These are phyloP conservation scores for Rhabdomys dilectus DNA, from an alignment of 2,113 vertebrate species.

Conservation along the genomic window DNA sequence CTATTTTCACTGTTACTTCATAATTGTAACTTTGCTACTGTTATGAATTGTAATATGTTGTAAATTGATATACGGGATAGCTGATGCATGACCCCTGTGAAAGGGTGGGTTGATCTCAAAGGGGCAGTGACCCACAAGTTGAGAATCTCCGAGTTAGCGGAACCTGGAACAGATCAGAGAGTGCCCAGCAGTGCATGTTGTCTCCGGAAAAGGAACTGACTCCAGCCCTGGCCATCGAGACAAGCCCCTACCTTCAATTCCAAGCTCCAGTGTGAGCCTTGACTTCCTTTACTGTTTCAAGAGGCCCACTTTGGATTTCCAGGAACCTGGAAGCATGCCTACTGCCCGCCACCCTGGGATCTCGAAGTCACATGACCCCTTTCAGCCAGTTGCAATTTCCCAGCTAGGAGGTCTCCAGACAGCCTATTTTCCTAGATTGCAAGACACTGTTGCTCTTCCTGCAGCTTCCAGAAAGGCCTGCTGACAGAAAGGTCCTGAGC, in stretches of 20 bases:
- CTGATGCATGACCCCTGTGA: neutral
- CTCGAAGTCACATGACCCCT: accelerated
- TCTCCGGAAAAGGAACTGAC: neutral
- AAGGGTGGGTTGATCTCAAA: neutral
- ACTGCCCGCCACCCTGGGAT: accelerated
- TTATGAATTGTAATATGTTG: neutral
- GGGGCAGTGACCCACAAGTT: too few species aligned
- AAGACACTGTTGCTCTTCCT: neutral
- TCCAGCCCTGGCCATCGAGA: neutral
- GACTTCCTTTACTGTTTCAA: neutral
- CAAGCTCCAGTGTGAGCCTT: neutral
- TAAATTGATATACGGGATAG: neutral
- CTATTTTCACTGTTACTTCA: neutral
- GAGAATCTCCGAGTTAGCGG: neutral
- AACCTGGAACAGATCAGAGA: neutral
- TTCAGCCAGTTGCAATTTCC: neutral
- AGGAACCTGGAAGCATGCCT: neutral
- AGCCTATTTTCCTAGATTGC: neutral
- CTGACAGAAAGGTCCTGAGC: neutral
- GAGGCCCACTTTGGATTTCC: neutral
- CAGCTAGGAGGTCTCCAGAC: neutral
- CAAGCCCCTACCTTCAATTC: neutral
- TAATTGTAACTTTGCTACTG: neutral
- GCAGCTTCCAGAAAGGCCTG: neutral
- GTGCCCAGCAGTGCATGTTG: neutral